phyloP scores from a whole-genome alignment of 2,888 invertebrate species.

The Ctenicera cuprea region DNA sequence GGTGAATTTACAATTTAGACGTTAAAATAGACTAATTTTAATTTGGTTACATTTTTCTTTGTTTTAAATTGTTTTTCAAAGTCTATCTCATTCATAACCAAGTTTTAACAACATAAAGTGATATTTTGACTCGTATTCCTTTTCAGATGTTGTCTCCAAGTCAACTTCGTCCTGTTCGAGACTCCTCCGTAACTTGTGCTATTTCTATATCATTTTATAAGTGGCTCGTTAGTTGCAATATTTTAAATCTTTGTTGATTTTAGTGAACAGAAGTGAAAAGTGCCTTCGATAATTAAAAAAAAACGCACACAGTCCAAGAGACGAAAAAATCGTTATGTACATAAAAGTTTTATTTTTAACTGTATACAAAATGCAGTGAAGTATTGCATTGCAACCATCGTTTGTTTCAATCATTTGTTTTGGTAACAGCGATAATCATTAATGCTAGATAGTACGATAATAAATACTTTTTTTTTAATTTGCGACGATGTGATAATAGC shows the following conservation, averaged over 20 bases:
- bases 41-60: too few relatives aligned
- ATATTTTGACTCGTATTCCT: too few relatives aligned
- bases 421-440: not conserved
- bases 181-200: too few relatives aligned
- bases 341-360: slow-evolving; percentile 44
- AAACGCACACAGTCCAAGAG: slow-evolving; percentile 15
- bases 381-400: slow-evolving; percentile 28
- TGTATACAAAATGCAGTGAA: slow-evolving; percentile 41
- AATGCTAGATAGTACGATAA: not conserved
- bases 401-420: not conserved
- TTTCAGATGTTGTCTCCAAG: too few relatives aligned
- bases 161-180: too few relatives aligned
- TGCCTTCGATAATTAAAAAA: slow-evolving; percentile 11
- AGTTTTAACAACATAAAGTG: too few relatives aligned
- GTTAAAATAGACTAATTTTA: too few relatives aligned
- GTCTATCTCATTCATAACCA: too few relatives aligned
- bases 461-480: slow-evolving; percentile 16
- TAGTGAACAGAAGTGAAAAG: not conserved
- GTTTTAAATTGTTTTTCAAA: too few relatives aligned
- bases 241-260: not conserved
- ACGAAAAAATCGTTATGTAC: slow-evolving; percentile 27
- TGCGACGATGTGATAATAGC: slow-evolving; percentile 18
- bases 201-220: too few relatives aligned
- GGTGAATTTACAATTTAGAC: too few relatives aligned
- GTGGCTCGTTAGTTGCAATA: not conserved